Percentiles rank a stretch among this genome's conserved stretches.
Conservation (phyloP, 2,113 vertebrate species). For the Vulpes vulpes region DNA sequence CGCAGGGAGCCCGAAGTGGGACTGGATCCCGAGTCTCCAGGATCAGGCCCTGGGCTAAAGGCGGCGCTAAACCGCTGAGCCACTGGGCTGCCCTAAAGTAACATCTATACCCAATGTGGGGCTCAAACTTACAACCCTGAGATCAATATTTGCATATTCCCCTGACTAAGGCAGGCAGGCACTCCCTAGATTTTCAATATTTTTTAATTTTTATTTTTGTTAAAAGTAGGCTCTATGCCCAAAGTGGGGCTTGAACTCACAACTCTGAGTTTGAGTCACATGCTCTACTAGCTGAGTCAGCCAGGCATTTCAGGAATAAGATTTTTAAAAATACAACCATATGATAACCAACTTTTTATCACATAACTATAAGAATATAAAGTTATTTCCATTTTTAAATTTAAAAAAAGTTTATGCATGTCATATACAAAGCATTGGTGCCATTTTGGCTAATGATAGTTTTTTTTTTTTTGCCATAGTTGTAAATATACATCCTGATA, state of each 20-base stretch:
- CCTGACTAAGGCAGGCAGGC: background rate
- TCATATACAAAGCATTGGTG: background rate
- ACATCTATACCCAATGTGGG: background rate
- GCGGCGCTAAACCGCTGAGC: too few species aligned
- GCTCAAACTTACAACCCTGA: background rate
- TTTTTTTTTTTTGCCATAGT: background rate
- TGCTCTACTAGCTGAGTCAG: background rate
- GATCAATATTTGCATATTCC: background rate
- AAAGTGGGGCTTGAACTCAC: background rate
- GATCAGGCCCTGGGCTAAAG: too few species aligned
- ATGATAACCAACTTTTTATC: background rate
- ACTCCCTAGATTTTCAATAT: background rate
- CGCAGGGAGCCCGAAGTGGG: too few species aligned
- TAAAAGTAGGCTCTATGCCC: background rate
- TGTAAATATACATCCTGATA: background rate
- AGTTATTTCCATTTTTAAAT: constrained; percentile 8
- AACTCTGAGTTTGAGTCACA: background rate
- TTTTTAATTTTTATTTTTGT: background rate
- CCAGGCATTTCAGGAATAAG: background rate
- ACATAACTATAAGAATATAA: background rate
- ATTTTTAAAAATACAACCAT: background rate
- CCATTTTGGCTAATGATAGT: background rate
- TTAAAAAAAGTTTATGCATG: background rate
- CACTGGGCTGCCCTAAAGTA: too few species aligned
- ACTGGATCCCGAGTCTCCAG: too few species aligned